Evolutionary conservation across 1,140 invertebrate genomes (phyloP).

Genomic region (Leguminivora glycinivorella): DNA sequence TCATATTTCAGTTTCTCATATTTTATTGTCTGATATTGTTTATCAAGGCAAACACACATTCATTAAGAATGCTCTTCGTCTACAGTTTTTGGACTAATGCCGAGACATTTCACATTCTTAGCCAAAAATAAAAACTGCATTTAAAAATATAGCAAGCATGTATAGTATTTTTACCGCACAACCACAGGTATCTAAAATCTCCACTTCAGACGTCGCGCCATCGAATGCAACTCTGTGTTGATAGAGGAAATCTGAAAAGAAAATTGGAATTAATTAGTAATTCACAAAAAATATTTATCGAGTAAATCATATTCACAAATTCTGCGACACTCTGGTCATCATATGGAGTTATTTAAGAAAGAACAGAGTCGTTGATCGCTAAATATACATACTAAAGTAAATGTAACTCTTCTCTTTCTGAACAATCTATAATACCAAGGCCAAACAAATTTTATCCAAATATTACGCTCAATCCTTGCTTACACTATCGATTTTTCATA

Average conservation of each 20-base stretch:
- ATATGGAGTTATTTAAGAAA: too few relatives aligned
- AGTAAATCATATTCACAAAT: too few relatives aligned
- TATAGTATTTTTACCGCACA: conserved; percentile 83
- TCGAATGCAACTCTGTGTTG: conserved; percentile 87
- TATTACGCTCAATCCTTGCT: too few relatives aligned
- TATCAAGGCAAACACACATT: not conserved
- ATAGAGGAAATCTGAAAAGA: conserved; percentile 87
- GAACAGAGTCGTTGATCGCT: too few relatives aligned
- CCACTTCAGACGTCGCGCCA: conserved; percentile 87
- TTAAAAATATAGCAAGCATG: not conserved
- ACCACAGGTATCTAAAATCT: conserved; percentile 89
- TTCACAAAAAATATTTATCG: not conserved
- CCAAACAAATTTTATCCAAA: too few relatives aligned
- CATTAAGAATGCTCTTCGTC: not conserved
- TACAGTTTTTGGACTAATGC: conserved; percentile 25
- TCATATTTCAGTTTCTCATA: not conserved
- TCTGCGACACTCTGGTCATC: too few relatives aligned
- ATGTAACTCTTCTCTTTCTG: too few relatives aligned
- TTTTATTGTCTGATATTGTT: not conserved
- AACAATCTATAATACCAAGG: too few relatives aligned
- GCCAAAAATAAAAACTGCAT: not conserved
- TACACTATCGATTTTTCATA: too few relatives aligned
- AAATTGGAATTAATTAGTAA: not conserved
- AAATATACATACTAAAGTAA: too few relatives aligned
- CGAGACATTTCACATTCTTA: conserved; percentile 25